Conservation (phyloP, 2,797 vertebrate genomes). For the Amphiprion clarkii region DNA sequence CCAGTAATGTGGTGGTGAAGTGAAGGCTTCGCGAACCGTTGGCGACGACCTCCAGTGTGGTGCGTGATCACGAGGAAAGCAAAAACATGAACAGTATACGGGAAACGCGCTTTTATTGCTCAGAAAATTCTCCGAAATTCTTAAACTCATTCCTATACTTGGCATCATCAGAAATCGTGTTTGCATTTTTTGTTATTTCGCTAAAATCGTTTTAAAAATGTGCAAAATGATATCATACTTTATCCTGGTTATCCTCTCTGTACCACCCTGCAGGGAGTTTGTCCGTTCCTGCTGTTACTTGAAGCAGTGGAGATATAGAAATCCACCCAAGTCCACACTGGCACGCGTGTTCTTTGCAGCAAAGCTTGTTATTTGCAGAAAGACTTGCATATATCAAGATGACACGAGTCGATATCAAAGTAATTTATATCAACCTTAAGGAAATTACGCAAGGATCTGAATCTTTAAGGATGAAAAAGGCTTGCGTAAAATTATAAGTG, state of each 20-base stretch:
- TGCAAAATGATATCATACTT: neutral
- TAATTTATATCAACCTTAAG: conserved; percentile 17
- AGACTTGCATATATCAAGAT: conserved; percentile 16
- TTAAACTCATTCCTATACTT: neutral
- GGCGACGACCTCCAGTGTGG: neutral
- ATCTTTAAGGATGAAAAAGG: conserved; percentile 34
- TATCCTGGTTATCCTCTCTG: conserved; percentile 32
- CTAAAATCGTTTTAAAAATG: no score
- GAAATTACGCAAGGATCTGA: conserved; percentile 15
- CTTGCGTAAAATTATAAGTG: conserved; percentile 30
- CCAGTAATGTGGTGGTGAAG: neutral
- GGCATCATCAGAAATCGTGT: rapidly evolving
- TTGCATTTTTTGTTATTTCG: neutral
- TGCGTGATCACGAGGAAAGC: neutral
- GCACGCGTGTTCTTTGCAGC: conserved; percentile 8
- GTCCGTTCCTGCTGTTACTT: neutral
- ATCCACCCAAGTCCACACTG: conserved; percentile 8
- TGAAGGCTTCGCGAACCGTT: neutral
- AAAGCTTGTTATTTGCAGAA: conserved; percentile 32
- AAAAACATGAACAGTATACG: neutral
- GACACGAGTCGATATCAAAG: conserved; percentile 31
- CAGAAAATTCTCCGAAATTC: neutral
- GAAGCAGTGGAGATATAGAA: neutral
- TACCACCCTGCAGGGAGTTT: conserved; percentile 3
- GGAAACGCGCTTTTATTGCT: neutral